Base-by-base conservation (phyloP, 2,888 invertebrate genomes). In the Tethea ocularis region DNA sequence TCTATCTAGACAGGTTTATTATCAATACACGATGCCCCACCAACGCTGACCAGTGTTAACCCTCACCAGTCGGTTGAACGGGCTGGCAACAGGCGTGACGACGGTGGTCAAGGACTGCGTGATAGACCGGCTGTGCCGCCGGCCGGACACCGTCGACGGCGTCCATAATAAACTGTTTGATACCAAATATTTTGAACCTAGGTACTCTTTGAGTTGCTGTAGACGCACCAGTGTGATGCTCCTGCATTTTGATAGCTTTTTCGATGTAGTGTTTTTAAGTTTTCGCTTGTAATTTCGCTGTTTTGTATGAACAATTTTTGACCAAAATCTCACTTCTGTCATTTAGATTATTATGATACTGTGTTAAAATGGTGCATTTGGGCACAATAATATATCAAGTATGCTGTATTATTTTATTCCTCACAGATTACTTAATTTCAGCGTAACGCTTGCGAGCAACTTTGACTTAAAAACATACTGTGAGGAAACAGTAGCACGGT, bases 1-100 rank as follows among this genome's bases (percentile, higher is more conserved):
- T n/a, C n/a, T n/a, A n/a, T n/a, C n/a, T n/a, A n/a, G n/a, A n/a
- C n/a, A n/a, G n/a, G n/a, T n/a, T n/a, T n/a, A n/a, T n/a, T n/a
- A n/a, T n/a, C n/a, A n/a, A n/a, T n/a, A n/a, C n/a, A n/a, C n/a
- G n/a, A n/a, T n/a, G n/a, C n/a, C n/a, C n/a, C n/a, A n/a, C n/a
- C n/a, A n/a, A n/a, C n/a, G n/a, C n/a, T n/a, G n/a, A n/a, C n/a
- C 10, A 20, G 46, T 26, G 8, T 38, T 57, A 51, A 52, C 36
- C 22, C 13, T 36, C 54, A 17, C 63, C 61, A 96, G 96, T 82
- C 95, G 95, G 71, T 88, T 96, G 76, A 95, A 95, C 86, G 96
- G 96, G 74, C 88, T 96, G 73, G 95, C 96, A 56, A 95, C 95
- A 52, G 96, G 96, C 56, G 94, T 96, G 68, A 94, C 95, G 38